phyloP scores from a whole-genome alignment of 2,797 vertebrate genomes.

The Poecile montanus region DNA sequence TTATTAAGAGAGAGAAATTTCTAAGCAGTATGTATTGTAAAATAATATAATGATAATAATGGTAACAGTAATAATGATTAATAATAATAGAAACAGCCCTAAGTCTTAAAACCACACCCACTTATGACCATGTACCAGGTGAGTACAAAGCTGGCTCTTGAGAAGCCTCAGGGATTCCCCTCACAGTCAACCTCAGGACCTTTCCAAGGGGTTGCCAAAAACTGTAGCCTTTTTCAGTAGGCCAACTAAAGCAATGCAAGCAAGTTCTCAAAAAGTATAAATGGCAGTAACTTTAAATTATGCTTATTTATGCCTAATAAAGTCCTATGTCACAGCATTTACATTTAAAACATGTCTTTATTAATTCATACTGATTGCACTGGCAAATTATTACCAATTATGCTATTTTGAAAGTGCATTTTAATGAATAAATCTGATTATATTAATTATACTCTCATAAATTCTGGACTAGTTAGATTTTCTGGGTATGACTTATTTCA shows the following conservation, averaged over 20 bases:
- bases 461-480: slow-evolving; percentile 3
- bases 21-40: not conserved
- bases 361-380: slow-evolving; percentile 19
- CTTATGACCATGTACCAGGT: rapidly evolving
- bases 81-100: not conserved
- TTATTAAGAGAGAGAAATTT: not conserved
- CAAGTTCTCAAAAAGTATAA: not conserved
- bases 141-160: not conserved
- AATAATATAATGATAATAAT: not conserved
- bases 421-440: slow-evolving; percentile 19
- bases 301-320: slow-evolving; percentile 23
- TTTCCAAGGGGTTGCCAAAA: not conserved
- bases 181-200: not conserved
- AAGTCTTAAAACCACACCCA: not conserved
- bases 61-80: too few species aligned
- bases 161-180: not conserved
- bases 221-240: not conserved
- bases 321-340: not conserved
- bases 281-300: not conserved
- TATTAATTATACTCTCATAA: slow-evolving; percentile 11
- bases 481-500: not conserved
- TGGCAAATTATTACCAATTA: slow-evolving; percentile 36
- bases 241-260: not conserved
- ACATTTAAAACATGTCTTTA: slow-evolving; percentile 16
- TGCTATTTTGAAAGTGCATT: not conserved